Evolutionary conservation across 2,888 invertebrate genomes (phyloP).

Genomic region (Archips xylosteana): DNA sequence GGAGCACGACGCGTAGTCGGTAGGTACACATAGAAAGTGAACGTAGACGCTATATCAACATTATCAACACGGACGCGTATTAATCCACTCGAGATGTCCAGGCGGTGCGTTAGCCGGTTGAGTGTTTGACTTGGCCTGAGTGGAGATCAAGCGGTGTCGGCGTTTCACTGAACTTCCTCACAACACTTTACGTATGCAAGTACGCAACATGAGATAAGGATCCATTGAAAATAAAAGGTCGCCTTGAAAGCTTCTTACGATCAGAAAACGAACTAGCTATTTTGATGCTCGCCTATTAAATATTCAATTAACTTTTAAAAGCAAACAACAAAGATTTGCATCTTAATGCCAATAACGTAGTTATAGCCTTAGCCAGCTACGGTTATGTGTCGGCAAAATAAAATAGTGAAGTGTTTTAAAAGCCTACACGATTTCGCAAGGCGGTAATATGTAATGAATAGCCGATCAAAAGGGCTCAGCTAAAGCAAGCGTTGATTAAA

Average conservation of each 20-base stretch:
- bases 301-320: conserved; percentile 39
- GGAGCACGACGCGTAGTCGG: conserved; percentile 6
- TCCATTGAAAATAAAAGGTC: conserved; percentile 23
- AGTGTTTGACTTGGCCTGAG: conserved; percentile 43
- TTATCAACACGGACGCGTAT: conserved; percentile 53
- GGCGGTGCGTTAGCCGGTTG: conserved; percentile 51
- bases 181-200: conserved; percentile 22
- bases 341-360: conserved; percentile 28
- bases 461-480: conserved; percentile 1
- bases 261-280: conserved; percentile 24
- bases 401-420: conserved; percentile 16
- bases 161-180: conserved; percentile 28
- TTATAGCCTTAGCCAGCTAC: conserved; percentile 6
- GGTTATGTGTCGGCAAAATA: background rate
- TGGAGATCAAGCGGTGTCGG: conserved; percentile 39
- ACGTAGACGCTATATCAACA: conserved; percentile 48
- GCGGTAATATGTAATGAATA: background rate
- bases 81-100: conserved; percentile 56
- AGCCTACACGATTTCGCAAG: conserved; percentile 11
- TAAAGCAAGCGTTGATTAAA: background rate
- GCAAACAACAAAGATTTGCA: conserved; percentile 36
- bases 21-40: conserved; percentile 60
- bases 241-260: conserved; percentile 26
- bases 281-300: conserved; percentile 34
- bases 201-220: conserved; percentile 31